Evolutionary conservation across 2,113 vertebrate species (phyloP).

Genomic region (Ameiurus melas): DNA sequence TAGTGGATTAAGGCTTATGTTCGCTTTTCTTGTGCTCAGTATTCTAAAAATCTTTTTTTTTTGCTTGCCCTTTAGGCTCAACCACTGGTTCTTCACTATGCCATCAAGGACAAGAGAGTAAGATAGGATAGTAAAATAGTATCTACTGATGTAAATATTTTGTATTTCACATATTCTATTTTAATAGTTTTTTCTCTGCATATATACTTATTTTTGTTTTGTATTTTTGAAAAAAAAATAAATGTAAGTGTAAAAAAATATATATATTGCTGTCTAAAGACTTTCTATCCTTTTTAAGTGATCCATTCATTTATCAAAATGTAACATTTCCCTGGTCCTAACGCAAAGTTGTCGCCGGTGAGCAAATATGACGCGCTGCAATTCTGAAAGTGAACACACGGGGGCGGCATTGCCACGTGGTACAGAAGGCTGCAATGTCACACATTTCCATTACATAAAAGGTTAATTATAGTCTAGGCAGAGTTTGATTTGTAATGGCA

Average conservation of each 20-base stretch:
- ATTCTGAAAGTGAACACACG: constrained; percentile 17
- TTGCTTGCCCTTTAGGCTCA: constrained; percentile 65
- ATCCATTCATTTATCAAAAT: background rate
- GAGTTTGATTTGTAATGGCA: background rate
- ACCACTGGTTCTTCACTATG: constrained; percentile 78
- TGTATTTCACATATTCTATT: constrained; percentile 81
- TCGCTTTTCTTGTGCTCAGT: background rate
- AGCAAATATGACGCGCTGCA: background rate
- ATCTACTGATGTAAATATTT: constrained; percentile 74
- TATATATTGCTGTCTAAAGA: background rate
- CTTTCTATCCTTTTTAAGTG: background rate
- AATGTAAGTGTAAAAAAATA: constrained; percentile 63
- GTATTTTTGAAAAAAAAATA: constrained; percentile 77
- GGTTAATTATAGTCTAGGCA: background rate
- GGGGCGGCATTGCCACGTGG: constrained; percentile 8
- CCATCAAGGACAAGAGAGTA: constrained; percentile 76
- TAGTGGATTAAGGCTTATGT: background rate
- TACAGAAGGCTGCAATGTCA: background rate
- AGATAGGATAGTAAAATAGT: constrained; percentile 68
- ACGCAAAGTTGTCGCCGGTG: background rate
- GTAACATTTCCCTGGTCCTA: background rate
- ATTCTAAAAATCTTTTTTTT: background rate
- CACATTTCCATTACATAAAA: constrained; percentile 1
- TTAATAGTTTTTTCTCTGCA: constrained; percentile 79
- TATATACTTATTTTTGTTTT: constrained; percentile 78